Evolutionary conservation across 2,888 invertebrate genomes (phyloP).

Genomic region (Azorinus chamasolen): DNA sequence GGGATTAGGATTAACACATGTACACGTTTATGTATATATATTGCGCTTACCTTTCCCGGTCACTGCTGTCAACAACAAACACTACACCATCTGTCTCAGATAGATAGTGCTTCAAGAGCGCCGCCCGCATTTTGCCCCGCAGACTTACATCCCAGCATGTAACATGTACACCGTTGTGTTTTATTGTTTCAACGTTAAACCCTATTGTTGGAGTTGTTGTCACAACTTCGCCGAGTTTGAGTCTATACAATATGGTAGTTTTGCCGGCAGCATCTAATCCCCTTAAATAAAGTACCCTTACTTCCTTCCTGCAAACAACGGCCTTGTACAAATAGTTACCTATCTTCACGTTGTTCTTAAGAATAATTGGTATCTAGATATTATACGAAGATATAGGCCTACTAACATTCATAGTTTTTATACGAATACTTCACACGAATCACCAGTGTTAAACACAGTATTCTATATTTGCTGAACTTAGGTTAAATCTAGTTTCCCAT

Average conservation of each 20-base stretch:
- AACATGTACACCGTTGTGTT: slow-evolving; percentile 53
- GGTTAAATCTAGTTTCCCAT: no score
- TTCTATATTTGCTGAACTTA: no score
- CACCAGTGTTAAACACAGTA: no score
- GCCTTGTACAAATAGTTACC: slow-evolving; percentile 33
- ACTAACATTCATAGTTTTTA: no score
- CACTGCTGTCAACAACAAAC: slow-evolving; percentile 74
- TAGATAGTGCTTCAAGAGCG: slow-evolving; percentile 69
- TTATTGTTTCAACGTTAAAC: slow-evolving; percentile 71
- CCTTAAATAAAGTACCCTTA: slow-evolving; percentile 46
- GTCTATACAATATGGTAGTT: slow-evolving; percentile 67
- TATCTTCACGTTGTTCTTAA: no score
- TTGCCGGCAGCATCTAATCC: slow-evolving; percentile 74
- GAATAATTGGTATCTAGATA: no score
- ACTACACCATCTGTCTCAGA: slow-evolving; percentile 64
- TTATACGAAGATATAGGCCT: no score
- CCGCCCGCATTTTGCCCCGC: slow-evolving; percentile 66
- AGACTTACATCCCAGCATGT: slow-evolving; percentile 73
- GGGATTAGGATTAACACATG: no score
- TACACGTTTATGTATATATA: not conserved
- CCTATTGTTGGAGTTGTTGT: slow-evolving; percentile 77
- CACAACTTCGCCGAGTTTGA: slow-evolving; percentile 71
- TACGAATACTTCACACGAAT: no score
- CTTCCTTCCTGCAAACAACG: slow-evolving; percentile 27
- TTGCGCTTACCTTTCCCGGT: slow-evolving; percentile 61